Evolutionary conservation across 2,113 vertebrate genomes (phyloP).

Genomic region (Prunella fulvescens): DNA sequence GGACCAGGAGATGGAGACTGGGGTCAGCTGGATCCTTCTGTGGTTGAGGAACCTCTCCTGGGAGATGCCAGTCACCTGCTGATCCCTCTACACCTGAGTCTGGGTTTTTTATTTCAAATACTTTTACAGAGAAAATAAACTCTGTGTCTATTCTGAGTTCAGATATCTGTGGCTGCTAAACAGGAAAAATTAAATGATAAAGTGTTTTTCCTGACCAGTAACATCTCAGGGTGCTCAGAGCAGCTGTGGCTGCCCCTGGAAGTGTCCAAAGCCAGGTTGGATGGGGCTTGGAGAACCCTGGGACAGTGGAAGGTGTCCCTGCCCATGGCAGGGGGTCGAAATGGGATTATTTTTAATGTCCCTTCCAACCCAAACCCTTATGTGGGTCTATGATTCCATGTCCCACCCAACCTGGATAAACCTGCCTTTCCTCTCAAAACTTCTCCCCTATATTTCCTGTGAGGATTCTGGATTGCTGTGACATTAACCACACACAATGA

Average conservation of each 20-base stretch:
- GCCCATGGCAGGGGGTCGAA: background rate
- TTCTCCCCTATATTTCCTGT: background rate
- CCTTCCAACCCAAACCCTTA: background rate
- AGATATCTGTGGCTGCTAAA: background rate
- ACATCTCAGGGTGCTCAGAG: background rate
- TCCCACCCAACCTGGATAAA: background rate
- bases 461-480: background rate
- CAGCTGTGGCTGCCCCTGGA: background rate
- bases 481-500: background rate
- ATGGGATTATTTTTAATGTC: background rate
- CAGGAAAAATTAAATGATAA: background rate
- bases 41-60: background rate
- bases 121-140: background rate
- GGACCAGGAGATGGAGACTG: background rate
- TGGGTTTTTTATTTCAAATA: background rate
- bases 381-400: rapidly evolving
- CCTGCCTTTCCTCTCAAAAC: rapidly evolving
- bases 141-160: background rate
- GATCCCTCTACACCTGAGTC: rapidly evolving
- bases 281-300: background rate
- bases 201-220: background rate
- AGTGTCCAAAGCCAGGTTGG: rapidly evolving
- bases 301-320: background rate
- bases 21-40: background rate
- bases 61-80: background rate